Evolutionary conservation across 2,797 vertebrate genomes (phyloP).

Genomic region (Heliangelus exortis): DNA sequence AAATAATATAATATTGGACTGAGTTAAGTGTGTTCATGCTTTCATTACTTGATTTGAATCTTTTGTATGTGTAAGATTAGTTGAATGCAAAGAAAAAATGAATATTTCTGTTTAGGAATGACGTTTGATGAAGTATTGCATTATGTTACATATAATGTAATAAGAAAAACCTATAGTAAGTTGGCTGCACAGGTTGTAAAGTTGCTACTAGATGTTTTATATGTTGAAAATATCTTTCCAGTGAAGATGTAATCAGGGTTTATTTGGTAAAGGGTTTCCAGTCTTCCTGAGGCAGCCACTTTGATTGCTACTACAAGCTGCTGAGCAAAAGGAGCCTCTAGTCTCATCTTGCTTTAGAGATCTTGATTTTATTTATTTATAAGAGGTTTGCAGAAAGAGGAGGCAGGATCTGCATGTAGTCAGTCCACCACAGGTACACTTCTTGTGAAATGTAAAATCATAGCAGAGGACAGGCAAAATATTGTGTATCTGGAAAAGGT

Average conservation of each 20-base stretch:
- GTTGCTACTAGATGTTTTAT: not conserved
- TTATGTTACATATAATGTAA: not conserved
- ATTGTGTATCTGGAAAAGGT: not conserved
- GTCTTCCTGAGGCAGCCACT: not conserved
- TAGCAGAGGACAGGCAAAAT: not conserved
- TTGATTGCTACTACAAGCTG: not conserved
- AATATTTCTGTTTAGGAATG: not conserved
- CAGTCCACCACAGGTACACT: not conserved
- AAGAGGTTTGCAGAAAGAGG: not conserved
- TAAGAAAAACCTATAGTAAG: not conserved
- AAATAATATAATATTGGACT: not conserved
- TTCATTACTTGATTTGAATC: not conserved
- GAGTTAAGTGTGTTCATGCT: not conserved
- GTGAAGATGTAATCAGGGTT: not conserved
- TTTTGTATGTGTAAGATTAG: not conserved
- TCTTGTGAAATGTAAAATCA: not conserved
- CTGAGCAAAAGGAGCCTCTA: not conserved
- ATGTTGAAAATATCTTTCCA: not conserved
- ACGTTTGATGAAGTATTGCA: not conserved
- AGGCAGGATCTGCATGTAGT: accelerated
- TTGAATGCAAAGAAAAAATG: not conserved
- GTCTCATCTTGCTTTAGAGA: not conserved
- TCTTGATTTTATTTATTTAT: not conserved
- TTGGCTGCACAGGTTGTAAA: not conserved
- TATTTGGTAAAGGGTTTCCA: not conserved